phyloP scores from a whole-genome alignment of 2,113 vertebrate species.

The Dasyurus viverrinus region DNA sequence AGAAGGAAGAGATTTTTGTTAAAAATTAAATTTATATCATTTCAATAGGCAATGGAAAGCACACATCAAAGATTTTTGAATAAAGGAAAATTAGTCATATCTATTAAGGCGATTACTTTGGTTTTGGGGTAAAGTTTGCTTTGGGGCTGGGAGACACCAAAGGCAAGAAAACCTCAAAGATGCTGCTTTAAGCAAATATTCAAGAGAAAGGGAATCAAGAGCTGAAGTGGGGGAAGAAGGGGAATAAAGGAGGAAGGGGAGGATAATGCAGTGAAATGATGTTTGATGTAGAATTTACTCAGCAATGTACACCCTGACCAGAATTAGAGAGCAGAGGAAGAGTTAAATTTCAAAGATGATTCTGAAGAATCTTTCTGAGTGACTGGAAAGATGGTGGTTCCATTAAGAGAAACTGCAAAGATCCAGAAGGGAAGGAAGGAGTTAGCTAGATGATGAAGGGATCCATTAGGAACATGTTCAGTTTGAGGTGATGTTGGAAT shows the following conservation, averaged over 20 bases:
- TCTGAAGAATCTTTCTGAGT: background rate
- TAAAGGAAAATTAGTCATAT: background rate
- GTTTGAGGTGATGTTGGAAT: background rate
- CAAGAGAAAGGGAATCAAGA: background rate
- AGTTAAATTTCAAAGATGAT: background rate
- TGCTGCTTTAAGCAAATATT: background rate
- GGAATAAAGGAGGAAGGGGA: background rate
- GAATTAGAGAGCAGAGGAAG: background rate
- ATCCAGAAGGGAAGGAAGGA: background rate
- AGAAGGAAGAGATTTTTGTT: background rate
- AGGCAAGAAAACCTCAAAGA: background rate
- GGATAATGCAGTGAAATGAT: background rate
- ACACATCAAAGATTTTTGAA: background rate
- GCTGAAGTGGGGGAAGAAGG: background rate
- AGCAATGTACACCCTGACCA: background rate
- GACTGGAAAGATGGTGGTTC: background rate
- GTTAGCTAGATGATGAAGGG: background rate
- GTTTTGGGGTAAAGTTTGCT: background rate
- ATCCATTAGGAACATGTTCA: background rate
- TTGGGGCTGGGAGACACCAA: background rate
- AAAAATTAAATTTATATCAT: background rate
- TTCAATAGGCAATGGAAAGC: background rate
- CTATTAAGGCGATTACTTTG: background rate
- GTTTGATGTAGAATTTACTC: background rate
- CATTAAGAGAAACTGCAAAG: background rate